A percentile compares a stretch with the other conserved stretches of the same genome.
Conservation (phyloP, 2,888 invertebrate genomes). For the Orthosia cruda region DNA sequence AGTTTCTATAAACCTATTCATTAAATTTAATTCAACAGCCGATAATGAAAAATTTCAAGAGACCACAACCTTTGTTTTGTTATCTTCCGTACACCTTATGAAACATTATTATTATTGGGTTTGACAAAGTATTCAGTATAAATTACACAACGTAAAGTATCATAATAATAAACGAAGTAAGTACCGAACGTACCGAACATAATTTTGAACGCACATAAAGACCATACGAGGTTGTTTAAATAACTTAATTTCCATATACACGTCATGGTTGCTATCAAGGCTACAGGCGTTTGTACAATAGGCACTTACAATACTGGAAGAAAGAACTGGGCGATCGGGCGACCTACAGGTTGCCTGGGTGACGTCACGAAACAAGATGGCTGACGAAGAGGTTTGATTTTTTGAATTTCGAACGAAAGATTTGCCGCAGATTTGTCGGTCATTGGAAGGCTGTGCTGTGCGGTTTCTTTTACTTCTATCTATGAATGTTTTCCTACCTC, state of each 20-base stretch:
- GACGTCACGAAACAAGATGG: slow-evolving; percentile 61
- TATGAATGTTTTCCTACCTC: background rate
- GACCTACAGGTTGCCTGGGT: slow-evolving; percentile 49
- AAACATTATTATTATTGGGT: slow-evolving; percentile 1
- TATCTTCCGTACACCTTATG: slow-evolving; percentile 20
- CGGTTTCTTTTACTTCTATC: background rate
- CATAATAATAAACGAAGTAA: background rate
- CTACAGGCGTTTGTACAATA: slow-evolving; percentile 53
- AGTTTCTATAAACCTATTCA: slow-evolving; percentile 14
- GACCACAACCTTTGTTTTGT: slow-evolving; percentile 31
- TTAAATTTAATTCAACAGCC: background rate
- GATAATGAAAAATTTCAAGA: slow-evolving; percentile 36
- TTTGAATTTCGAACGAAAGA: slow-evolving; percentile 21
- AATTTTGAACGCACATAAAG: slow-evolving; percentile 40
- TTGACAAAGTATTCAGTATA: slow-evolving; percentile 28
- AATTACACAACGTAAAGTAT: slow-evolving; percentile 29
- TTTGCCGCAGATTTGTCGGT: background rate
- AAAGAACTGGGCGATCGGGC: slow-evolving; percentile 27
- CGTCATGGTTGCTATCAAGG: slow-evolving; percentile 72
- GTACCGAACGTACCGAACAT: slow-evolving; percentile 10
- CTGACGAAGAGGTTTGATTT: slow-evolving; percentile 24
- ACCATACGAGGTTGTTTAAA: slow-evolving; percentile 63
- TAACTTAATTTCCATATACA: slow-evolving; percentile 74
- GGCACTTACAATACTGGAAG: slow-evolving; percentile 45
- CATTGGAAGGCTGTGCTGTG: background rate